phyloP scores from a whole-genome alignment of 1,140 invertebrate species.

The Conus ventricosus region DNA sequence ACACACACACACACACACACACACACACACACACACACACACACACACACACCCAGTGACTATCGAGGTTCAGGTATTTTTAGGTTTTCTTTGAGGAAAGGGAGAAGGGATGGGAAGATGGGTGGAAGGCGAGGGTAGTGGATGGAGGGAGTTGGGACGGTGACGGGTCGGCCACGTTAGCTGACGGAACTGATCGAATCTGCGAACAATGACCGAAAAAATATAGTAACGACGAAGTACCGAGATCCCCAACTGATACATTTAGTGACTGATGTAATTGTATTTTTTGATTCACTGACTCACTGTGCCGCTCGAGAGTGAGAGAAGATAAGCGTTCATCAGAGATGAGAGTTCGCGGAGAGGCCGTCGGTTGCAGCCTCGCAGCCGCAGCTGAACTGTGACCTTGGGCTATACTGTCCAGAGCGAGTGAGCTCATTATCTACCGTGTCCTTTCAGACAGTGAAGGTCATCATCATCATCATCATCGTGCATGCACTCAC shows the following conservation, averaged over 20 bases:
- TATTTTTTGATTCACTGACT: no score
- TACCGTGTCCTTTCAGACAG: no score
- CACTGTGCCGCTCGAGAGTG: no score
- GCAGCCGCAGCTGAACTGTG: no score
- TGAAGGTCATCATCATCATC: no score
- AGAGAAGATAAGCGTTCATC: no score
- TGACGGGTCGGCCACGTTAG: not conserved
- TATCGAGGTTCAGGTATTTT: not conserved
- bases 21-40: slow-evolving; percentile 21
- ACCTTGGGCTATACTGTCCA: no score
- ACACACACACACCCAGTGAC: not conserved
- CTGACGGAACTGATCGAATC: not conserved
- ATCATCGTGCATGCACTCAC: no score
- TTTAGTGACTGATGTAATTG: not conserved
- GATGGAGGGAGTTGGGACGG: not conserved
- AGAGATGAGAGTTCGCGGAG: no score
- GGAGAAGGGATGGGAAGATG: not conserved
- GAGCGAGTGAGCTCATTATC: no score
- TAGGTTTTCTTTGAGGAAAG: not conserved
- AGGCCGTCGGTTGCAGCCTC: no score
- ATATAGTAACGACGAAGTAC: not conserved
- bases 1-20: not conserved
- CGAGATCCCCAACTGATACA: not conserved
- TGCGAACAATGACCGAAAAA: not conserved
- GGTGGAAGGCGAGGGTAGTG: no score